Evolutionary conservation across 2,888 invertebrate species (phyloP), one percentile per base, ranked within the genome.

Genomic region (Nowickia ferox): DNA sequence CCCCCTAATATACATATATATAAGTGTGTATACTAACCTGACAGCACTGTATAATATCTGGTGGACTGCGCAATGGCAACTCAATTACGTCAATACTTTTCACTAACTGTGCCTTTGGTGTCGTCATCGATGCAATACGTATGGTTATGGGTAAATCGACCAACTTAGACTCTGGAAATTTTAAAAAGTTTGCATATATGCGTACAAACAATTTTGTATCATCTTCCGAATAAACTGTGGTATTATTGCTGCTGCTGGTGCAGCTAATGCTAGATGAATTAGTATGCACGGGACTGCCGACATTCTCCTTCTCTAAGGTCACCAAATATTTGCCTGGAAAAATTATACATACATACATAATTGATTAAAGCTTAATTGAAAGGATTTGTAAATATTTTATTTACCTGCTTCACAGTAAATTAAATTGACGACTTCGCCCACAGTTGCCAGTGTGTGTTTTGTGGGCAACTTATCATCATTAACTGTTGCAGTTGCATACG

Each of bases 81-180:
- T 96, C 96, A 86, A 96, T 96, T 93, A 96, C 96, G 92, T 96
- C 96, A 72, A 96, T 93, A 81, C 95, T 94, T 88, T 95, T 94
- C 0, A 94, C 94, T 83, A 95, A 93, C 87, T 94, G 94, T 11
- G 94, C 94, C 69, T 95, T 96, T 0, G 96, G 96, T 13, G 96
- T 96, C 0, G 96, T 96, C 89, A 95, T 93, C 1, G 96, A 96
- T 3, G 96, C 96, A 80, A 96, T 96, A 74, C 96, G 93, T 19
- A 92, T 91, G 11, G 90, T 91, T 15, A 91, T 94, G 46, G 94
- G 93, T 76, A 94, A 93, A 90, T 95, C 95, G 63, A 90, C 90
- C 2, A 92, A 87, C 79, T 91, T 91, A 15, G 89, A 88, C 63
- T 92, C 92, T 0, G 91, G 89, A 68, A 92, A 92, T 84, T 92